Conservation (phyloP, 2,797 vertebrate species). For the Lepus townsendii region DNA sequence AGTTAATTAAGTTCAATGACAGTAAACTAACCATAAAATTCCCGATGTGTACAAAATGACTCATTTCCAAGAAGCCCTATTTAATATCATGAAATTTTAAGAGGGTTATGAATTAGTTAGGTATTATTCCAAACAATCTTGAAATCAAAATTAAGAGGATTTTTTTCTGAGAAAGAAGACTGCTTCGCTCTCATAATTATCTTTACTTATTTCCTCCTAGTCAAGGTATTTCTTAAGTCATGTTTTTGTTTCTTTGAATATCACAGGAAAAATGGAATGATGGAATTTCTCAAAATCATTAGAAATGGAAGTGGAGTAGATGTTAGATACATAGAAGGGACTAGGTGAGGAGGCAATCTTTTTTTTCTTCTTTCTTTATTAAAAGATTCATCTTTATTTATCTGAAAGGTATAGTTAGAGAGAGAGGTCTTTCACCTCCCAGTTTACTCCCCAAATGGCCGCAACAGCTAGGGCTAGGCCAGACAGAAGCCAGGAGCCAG, state of each 20-base stretch:
- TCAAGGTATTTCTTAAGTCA: not conserved
- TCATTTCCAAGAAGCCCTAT: slow-evolving; percentile 65
- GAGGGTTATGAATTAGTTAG: slow-evolving; percentile 62
- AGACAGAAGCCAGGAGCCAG: too few relatives aligned
- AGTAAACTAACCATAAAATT: slow-evolving; percentile 77
- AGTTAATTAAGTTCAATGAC: slow-evolving; percentile 77
- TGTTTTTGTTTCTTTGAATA: slow-evolving; percentile 45
- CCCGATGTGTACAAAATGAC: slow-evolving; percentile 71
- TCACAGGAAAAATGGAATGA: slow-evolving; percentile 4
- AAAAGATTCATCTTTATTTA: too few relatives aligned
- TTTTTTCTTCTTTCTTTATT: too few relatives aligned
- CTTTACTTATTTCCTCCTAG: slow-evolving; percentile 36
- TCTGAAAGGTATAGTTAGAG: too few relatives aligned
- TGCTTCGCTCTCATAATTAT: slow-evolving; percentile 25
- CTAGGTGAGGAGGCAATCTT: not conserved
- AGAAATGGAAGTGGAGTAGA: not conserved
- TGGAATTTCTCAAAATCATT: not conserved
- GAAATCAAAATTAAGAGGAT: slow-evolving; percentile 39
- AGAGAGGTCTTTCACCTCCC: too few relatives aligned
- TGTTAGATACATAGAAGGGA: not conserved
- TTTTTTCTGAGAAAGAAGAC: not conserved
- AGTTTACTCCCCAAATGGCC: too few relatives aligned
- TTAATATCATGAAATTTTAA: slow-evolving; percentile 66
- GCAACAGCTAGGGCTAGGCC: too few relatives aligned
- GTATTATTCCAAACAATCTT: slow-evolving; percentile 58